Conservation (phyloP, 37 sponge, comb jelly and placozoan genomes). For the Crambe crambe region DNA sequence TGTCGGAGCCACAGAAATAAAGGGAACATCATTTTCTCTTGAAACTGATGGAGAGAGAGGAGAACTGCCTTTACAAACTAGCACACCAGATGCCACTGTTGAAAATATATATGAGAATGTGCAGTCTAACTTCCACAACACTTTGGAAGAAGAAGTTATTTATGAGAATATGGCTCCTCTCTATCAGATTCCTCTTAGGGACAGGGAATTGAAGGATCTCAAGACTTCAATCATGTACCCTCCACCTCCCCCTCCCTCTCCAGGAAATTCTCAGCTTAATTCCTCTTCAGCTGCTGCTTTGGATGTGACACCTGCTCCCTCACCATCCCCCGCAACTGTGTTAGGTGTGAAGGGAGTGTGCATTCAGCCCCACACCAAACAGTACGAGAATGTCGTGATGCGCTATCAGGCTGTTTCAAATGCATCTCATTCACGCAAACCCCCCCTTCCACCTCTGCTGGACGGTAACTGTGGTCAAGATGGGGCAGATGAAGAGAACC, state of each 20-base stretch:
- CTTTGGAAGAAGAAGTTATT: neutral
- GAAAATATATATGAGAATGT: neutral
- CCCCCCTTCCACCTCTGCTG: too few relatives aligned
- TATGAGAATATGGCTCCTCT: neutral
- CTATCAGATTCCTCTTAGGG: neutral
- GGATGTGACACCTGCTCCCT: too few relatives aligned
- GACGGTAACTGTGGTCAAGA: too few relatives aligned
- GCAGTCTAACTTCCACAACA: neutral
- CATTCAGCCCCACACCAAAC: too few relatives aligned
- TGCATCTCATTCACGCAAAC: too few relatives aligned
- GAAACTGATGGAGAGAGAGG: too few relatives aligned
- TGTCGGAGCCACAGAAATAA: neutral
- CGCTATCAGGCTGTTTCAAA: too few relatives aligned
- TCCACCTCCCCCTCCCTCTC: conserved; percentile 22
- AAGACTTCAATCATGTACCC: neutral
- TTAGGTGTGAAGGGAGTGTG: too few relatives aligned
- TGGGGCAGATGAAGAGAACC: too few relatives aligned
- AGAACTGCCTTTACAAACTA: neutral
- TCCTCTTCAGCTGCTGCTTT: neutral
- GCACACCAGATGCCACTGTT: neutral
- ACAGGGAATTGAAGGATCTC: neutral
- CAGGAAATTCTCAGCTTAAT: neutral
- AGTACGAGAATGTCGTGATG: too few relatives aligned
- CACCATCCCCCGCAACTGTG: too few relatives aligned
- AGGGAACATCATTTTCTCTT: too few relatives aligned